A percentile compares a stretch with the other conserved stretches of the same genome.
Conservation (phyloP, 2,797 vertebrate species). For the Siniperca scherzeri region DNA sequence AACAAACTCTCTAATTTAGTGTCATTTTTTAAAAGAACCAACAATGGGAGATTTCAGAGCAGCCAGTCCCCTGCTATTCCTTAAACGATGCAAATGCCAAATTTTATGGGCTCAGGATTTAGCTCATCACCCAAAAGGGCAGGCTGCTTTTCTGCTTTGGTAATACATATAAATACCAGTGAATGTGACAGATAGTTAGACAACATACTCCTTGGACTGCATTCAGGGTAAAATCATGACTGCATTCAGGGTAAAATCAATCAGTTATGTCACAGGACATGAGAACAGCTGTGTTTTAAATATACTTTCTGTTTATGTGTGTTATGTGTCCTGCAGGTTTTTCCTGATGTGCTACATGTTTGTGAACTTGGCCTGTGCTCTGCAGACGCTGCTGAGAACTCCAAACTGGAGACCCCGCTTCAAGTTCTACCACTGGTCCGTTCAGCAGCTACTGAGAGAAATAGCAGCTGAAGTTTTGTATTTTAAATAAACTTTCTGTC, state of each 20-base stretch:
- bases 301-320: background rate
- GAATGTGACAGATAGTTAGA: constrained; percentile 35
- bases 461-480: background rate
- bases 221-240: background rate
- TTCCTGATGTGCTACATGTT: constrained; percentile 99
- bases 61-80: constrained; percentile 41
- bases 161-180: constrained; percentile 30
- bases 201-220: background rate
- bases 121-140: constrained; percentile 42
- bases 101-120: constrained; percentile 48
- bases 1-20: constrained; percentile 35
- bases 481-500: background rate
- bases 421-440: constrained; percentile 98
- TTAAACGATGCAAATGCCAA: constrained; percentile 57
- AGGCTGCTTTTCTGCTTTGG: constrained; percentile 20
- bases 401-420: constrained; percentile 99
- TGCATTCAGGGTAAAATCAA: constrained; percentile 1
- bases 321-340: constrained; percentile 87
- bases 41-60: constrained; percentile 49
- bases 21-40: constrained; percentile 31
- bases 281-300: constrained; percentile 14
- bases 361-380: constrained; percentile 96
- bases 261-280: background rate
- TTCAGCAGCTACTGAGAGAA: background rate
- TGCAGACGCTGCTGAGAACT: constrained; percentile 95